Conservation (phyloP, 2,888 invertebrate species). For the Halictus ligatus region DNA sequence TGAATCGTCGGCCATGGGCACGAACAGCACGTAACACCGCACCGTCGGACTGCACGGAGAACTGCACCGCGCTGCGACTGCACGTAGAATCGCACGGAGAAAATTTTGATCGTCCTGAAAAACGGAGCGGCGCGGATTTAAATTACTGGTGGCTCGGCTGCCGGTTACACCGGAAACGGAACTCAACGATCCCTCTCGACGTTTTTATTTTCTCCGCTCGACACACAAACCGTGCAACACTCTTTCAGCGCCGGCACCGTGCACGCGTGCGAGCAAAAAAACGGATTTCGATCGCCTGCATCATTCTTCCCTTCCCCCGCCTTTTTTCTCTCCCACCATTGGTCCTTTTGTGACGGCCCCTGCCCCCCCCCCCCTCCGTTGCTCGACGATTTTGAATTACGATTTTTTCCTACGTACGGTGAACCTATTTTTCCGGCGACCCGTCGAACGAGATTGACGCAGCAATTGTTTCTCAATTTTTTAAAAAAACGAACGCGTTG, state of each 20-base stretch:
- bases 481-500: background rate
- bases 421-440: background rate
- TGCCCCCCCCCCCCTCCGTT: background rate
- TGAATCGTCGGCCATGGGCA: slow-evolving; percentile 23
- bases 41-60: background rate
- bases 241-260: background rate
- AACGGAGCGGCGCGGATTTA: background rate
- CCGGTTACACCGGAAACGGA: slow-evolving; percentile 25
- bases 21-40: background rate
- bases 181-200: slow-evolving; percentile 18
- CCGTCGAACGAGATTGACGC: background rate
- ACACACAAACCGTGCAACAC: background rate
- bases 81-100: slow-evolving; percentile 2
- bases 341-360: background rate
- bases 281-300: background rate
- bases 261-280: background rate
- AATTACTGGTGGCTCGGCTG: slow-evolving; percentile 13
- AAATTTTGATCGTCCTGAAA: slow-evolving; percentile 21
- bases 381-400: slow-evolving; percentile 7
- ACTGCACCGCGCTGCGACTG: background rate
- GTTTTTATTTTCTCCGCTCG: slow-evolving; percentile 3
- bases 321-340: background rate
- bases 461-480: background rate
- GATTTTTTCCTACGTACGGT: background rate
- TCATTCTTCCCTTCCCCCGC: background rate